phyloP scores from a whole-genome alignment of 2,113 vertebrate genomes.

The Peromyscus polionotus region DNA sequence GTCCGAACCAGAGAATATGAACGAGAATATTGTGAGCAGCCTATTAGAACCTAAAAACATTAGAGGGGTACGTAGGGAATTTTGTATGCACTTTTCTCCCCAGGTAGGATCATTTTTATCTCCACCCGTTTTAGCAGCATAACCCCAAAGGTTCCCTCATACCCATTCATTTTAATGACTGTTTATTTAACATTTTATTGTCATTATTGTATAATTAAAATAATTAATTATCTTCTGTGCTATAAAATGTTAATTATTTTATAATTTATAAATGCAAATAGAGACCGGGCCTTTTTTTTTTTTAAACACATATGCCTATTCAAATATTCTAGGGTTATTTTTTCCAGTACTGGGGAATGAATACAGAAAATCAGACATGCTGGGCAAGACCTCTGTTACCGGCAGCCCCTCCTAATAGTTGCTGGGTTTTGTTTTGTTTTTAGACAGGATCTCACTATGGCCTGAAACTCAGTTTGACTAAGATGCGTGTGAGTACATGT shows the following conservation, averaged over 20 bases:
- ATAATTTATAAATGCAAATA: background rate
- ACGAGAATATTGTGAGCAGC: no score
- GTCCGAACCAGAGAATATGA: background rate
- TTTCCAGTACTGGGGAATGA: background rate
- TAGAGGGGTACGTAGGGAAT: background rate
- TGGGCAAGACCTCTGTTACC: background rate
- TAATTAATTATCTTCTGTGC: background rate
- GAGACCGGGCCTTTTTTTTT: background rate
- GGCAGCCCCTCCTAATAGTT: background rate
- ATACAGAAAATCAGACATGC: background rate
- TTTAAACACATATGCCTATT: background rate
- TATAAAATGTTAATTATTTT: background rate
- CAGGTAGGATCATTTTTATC: background rate
- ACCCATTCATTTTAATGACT: background rate
- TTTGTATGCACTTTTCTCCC: background rate
- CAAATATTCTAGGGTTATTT: background rate
- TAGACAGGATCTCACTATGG: background rate
- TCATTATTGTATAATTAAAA: background rate
- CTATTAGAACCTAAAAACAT: background rate
- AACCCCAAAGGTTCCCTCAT: background rate
- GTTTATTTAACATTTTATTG: slow-evolving; percentile 40
- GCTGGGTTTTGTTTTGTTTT: background rate
- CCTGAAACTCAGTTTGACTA: background rate
- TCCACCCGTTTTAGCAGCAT: background rate
- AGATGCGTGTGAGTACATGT: background rate